Evolutionary conservation across 2,888 invertebrate species (phyloP).

Genomic region (Phlogophora meticulosa): DNA sequence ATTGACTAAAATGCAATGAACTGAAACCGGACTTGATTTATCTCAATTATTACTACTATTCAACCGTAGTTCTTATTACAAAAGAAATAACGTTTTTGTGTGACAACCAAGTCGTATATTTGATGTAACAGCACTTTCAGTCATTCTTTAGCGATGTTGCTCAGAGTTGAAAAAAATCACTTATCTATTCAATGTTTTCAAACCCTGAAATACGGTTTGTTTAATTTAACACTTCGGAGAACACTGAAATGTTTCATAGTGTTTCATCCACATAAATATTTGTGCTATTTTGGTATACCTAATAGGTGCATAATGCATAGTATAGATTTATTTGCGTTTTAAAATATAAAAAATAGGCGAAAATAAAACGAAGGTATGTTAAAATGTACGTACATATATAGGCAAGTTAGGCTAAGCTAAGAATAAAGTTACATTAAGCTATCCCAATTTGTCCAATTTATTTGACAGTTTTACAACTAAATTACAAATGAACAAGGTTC

Average conservation of each 20-base stretch:
- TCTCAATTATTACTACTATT: conserved; percentile 20
- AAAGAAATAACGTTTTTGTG: conserved; percentile 11
- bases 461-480: no score
- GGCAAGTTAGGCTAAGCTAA: no score
- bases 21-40: conserved; percentile 12
- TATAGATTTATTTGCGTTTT: no score
- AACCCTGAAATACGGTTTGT: conserved; percentile 14
- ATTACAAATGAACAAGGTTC: no score
- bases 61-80: not conserved
- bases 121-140: conserved; percentile 9
- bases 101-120: not conserved
- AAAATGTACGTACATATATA: no score
- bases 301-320: no score
- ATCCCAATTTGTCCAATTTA: no score
- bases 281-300: no score
- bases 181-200: not conserved
- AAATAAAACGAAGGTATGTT: not conserved
- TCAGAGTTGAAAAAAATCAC: conserved; percentile 7
- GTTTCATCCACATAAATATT: not conserved
- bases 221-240: conserved; percentile 38
- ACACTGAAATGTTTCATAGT: conserved; percentile 12
- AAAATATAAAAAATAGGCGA: not conserved
- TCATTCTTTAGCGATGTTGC: conserved; percentile 15
- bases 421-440: no score
- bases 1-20: not conserved